Conservation (phyloP, 2,888 invertebrate genomes). For the Mellilla xanthometata region DNA sequence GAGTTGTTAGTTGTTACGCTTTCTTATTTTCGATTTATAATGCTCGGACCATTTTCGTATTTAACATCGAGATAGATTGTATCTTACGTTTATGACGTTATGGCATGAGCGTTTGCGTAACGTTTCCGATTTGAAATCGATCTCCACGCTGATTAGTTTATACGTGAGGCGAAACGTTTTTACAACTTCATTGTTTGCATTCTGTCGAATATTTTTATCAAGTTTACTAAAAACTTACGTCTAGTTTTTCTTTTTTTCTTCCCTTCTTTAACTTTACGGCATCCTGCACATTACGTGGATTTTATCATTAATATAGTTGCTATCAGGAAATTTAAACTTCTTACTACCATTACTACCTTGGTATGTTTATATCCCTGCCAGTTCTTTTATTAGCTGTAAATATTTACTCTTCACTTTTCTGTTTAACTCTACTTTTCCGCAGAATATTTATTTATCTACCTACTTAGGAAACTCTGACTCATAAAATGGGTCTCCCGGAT, state of each 20-base stretch:
- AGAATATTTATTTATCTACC: not conserved
- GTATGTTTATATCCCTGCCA: no score
- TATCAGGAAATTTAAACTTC: no score
- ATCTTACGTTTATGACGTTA: slow-evolving; percentile 10
- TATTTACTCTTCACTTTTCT: no score
- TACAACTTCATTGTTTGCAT: no score
- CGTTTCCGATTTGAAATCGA: slow-evolving; percentile 8
- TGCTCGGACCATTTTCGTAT: slow-evolving; percentile 32
- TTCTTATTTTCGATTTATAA: slow-evolving; percentile 64
- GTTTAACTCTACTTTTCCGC: not conserved
- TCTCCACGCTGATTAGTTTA: not conserved
- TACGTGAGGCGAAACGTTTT: not conserved
- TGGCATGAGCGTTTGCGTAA: slow-evolving; percentile 15
- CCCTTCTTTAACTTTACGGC: no score
- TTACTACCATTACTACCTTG: no score
- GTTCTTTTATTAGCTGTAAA: no score
- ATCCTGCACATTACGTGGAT: no score
- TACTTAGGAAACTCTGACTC: slow-evolving; percentile 1
- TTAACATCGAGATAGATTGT: slow-evolving; percentile 16
- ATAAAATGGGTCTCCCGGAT: slow-evolving; percentile 8
- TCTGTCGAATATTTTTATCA: no score
- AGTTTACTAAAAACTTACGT: no score
- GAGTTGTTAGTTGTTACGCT: slow-evolving; percentile 67
- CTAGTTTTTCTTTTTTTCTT: no score
- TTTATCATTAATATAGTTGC: no score